These are phyloP conservation scores for Sinocyclocheilus anshuiensis DNA, from an alignment of 2,113 vertebrate genomes.

Conservation along the genomic window DNA sequence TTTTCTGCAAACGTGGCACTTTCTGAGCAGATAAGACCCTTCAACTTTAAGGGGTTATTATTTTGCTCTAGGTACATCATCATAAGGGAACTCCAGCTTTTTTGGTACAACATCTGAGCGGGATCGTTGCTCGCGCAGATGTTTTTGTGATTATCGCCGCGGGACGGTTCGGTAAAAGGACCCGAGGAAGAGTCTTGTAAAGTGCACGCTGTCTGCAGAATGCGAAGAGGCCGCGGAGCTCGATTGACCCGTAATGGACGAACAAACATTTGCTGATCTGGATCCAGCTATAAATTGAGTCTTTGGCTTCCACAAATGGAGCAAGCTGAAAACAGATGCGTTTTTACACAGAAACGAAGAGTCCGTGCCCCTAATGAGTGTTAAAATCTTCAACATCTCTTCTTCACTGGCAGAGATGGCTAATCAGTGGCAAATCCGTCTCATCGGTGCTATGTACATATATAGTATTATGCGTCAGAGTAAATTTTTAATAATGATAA, in stretches of 20 bases:
- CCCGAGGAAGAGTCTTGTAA: slow-evolving; percentile 14
- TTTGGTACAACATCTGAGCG: not conserved
- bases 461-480: too few relatives aligned
- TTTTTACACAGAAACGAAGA: not conserved
- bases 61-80: slow-evolving; percentile 14
- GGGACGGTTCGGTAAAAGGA: not conserved
- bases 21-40: not conserved
- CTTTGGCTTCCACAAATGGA: slow-evolving; percentile 20
- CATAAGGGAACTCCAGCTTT: slow-evolving; percentile 24
- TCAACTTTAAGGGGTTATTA: not conserved
- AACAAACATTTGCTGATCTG: slow-evolving; percentile 16
- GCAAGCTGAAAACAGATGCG: not conserved
- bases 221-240: not conserved
- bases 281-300: slow-evolving; percentile 17
- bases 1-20: slow-evolving; percentile 2
- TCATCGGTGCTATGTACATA: too few relatives aligned
- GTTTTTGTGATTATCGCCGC: not conserved
- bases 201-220: not conserved
- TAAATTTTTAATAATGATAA: too few relatives aligned
- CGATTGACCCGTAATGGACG: slow-evolving; percentile 36
- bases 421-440: not conserved
- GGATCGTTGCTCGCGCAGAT: not conserved
- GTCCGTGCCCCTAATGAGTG: not conserved
- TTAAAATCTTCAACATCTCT: not conserved
- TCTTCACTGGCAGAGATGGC: not conserved